Base-by-base conservation (phyloP, 2,113 vertebrate genomes). In the Dendropsophus ebraccatus region DNA sequence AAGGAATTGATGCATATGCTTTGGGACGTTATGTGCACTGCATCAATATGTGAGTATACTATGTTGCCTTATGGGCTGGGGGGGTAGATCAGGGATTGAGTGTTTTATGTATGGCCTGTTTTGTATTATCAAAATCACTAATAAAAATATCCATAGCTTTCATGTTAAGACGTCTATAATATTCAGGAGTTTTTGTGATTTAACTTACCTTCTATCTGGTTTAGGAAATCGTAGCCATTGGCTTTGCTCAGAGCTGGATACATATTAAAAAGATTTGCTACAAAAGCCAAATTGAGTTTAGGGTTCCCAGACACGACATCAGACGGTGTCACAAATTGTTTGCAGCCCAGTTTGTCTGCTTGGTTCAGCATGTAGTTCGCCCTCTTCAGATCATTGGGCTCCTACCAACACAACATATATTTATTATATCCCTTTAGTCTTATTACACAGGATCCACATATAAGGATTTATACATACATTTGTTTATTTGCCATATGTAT, bases 251-350 rank as follows among this genome's bases (percentile, higher is more conserved):
- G 89, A 78, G 93, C 90, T 11, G 97, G 96, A 41, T 97, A 93
- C 87, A 93, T 96, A 91, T 99, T 99, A 93, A 96, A 99, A 62
- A 99, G 93, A 93, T 99, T 98, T 88, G 98, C 98, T 54, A 99
- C 97, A 62, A 98, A 99, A 86, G 97, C 97, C 90, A 96, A 89
- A 93, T 99, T 99, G 87, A 99, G 97, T 88, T 99, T 99, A 88
- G 94, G 95, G 91, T 99, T 99, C 87, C 98, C 98, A 54, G 96
- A 91, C 78, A 96, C 95, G 87, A 99, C 97, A 88, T 99, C 98
- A 11, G 91, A 92, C 58, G 98, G 94, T 67, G 97, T 95, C 58
- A 99, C 98, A 90, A 99, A 99, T 92, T 99, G 97, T 87, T 94
- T 95, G 94, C 97, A 97, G 90, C 97, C 98, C 89, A 99, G 49